These are phyloP conservation scores for Hoplostethus mediterraneus DNA, from an alignment of 2,797 vertebrate species.

Conservation along the genomic window DNA sequence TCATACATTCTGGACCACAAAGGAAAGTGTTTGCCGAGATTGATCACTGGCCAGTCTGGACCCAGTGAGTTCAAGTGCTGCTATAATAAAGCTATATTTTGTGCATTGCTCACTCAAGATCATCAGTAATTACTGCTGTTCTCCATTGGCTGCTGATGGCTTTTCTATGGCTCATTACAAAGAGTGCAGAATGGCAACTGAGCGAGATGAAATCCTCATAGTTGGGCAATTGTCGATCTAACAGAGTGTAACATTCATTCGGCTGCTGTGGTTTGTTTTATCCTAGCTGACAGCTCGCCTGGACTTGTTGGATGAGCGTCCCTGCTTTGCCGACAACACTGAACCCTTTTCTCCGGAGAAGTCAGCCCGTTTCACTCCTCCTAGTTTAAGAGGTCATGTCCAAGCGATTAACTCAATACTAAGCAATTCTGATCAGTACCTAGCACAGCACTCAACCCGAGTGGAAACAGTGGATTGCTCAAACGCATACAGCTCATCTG, in stretches of 20 bases:
- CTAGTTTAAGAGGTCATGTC: constrained; percentile 63
- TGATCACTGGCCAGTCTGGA: constrained; percentile 37
- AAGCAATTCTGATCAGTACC: constrained; percentile 67
- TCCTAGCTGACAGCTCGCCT: constrained; percentile 80
- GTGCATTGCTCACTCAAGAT: constrained; percentile 52
- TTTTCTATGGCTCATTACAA: constrained; percentile 74
- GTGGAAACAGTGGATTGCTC: constrained; percentile 54
- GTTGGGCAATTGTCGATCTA: constrained; percentile 63
- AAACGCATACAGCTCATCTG: constrained; percentile 49
- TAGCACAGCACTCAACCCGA: constrained; percentile 39
- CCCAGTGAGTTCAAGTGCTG: constrained; percentile 52
- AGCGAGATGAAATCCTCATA: constrained; percentile 58
- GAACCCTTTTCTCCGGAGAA: constrained; percentile 68
- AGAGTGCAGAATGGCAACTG: constrained; percentile 53
- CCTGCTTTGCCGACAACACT: constrained; percentile 66
- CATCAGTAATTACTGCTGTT: constrained; percentile 60
- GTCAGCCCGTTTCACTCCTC: constrained; percentile 51
- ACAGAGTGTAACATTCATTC: constrained; percentile 61
- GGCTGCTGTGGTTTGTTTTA: constrained; percentile 64
- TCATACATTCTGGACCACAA: constrained; percentile 26
- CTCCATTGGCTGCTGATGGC: constrained; percentile 64
- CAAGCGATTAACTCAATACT: constrained; percentile 62
- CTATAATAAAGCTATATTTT: constrained; percentile 58
- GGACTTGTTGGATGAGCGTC: constrained; percentile 76
- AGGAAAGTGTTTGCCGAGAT: constrained; percentile 28